Percentiles rank a stretch among this genome's conserved stretches.
These are phyloP conservation scores for Lutjanus argentimaculatus DNA, from an alignment of 2,797 vertebrate genomes.

Conservation along the genomic window DNA sequence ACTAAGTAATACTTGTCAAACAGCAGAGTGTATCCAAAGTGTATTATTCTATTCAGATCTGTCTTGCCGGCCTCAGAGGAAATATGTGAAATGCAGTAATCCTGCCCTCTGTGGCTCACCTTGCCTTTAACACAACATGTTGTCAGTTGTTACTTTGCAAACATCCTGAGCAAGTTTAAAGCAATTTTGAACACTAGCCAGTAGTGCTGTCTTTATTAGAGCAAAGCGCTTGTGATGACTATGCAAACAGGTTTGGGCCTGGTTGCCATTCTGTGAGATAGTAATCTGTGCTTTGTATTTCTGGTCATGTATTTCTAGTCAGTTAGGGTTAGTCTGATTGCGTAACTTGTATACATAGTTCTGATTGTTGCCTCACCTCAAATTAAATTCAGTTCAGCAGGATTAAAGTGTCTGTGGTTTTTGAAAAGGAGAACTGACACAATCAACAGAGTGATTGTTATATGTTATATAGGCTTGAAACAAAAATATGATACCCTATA, in stretches of 20 bases:
- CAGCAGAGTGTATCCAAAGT: neutral
- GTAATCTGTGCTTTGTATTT: constrained; percentile 49
- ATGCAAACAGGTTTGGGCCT: constrained; percentile 59
- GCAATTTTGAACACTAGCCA: neutral
- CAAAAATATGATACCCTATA: neutral
- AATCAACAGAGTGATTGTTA: neutral
- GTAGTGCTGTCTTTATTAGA: constrained; percentile 23
- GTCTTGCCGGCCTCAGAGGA: neutral
- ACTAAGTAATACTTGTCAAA: too few relatives aligned
- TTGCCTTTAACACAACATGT: neutral
- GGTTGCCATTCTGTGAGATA: neutral
- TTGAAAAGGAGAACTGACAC: neutral
- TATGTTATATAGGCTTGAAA: neutral
- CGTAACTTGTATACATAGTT: neutral
- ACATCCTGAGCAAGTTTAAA: neutral
- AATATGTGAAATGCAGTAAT: neutral
- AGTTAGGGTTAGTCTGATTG: constrained; percentile 33
- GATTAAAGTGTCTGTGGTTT: neutral
- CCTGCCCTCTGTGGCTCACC: neutral
- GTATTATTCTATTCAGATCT: too few relatives aligned
- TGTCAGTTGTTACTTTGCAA: neutral
- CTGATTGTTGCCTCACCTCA: neutral
- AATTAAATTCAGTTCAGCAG: neutral
- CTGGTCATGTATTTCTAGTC: constrained; percentile 6
- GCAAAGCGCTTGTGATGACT: constrained; percentile 16